These are phyloP conservation scores for Vultur gryphus DNA, from an alignment of 2,797 vertebrate species.

Conservation along the genomic window DNA sequence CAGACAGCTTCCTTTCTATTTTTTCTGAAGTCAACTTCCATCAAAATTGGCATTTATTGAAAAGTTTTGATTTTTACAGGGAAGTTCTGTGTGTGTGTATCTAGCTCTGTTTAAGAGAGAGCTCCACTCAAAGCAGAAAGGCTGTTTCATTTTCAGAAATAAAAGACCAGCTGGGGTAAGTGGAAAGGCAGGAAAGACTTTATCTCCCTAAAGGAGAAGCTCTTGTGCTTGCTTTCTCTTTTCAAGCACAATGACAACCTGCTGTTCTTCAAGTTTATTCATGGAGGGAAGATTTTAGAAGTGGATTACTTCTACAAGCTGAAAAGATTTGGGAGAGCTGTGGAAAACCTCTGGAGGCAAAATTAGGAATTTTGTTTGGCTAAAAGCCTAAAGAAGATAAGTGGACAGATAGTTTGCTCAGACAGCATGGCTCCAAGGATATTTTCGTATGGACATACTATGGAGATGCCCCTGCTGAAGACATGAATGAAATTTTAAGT, in stretches of 20 bases:
- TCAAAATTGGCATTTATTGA: neutral
- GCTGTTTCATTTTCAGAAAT: constrained; percentile 27
- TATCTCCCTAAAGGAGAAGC: neutral
- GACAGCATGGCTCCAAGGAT: neutral
- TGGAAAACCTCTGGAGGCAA: neutral
- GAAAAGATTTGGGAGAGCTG: neutral
- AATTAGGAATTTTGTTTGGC: neutral
- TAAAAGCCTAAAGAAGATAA: neutral
- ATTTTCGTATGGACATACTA: fast-evolving
- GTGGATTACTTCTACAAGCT: neutral
- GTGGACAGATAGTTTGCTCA: neutral
- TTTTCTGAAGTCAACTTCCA: neutral
- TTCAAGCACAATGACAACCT: neutral
- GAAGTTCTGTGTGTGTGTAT: neutral
- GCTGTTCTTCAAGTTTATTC: constrained; percentile 1
- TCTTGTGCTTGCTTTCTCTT: neutral
- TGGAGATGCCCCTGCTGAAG: neutral
- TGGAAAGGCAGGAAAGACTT: constrained; percentile 30
- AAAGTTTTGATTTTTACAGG: neutral
- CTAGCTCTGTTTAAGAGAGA: neutral
- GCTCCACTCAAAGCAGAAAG: neutral
- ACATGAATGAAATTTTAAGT: neutral
- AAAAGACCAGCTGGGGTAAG: constrained; percentile 30
- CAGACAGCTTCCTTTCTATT: neutral
- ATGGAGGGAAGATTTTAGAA: neutral